Percentiles rank a stretch among this genome's conserved stretches.
phyloP scores from a whole-genome alignment of 2,113 vertebrate species.

The Malurus melanocephalus region DNA sequence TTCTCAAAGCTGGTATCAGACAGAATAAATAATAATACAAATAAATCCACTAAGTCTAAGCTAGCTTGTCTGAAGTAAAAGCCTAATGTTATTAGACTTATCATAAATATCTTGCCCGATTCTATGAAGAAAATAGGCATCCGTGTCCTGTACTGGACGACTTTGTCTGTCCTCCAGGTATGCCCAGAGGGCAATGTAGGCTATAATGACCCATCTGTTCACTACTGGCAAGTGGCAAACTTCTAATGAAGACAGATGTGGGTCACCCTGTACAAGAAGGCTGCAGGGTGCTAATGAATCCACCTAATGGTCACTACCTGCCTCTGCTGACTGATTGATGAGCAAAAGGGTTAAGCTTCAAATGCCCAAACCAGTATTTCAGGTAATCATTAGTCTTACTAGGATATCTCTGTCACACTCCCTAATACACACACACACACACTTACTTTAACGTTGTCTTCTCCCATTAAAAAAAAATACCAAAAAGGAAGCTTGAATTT shows the following conservation, averaged over 20 bases:
- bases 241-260: slow-evolving; percentile 87
- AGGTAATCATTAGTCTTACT: slow-evolving; percentile 66
- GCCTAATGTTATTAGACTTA: not conserved
- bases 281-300: slow-evolving; percentile 80
- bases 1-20: not conserved
- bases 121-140: slow-evolving; percentile 31
- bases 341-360: slow-evolving; percentile 71
- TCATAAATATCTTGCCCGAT: not conserved
- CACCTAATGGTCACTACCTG: slow-evolving; percentile 81
- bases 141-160: slow-evolving; percentile 50
- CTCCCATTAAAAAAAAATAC: not conserved
- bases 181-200: slow-evolving; percentile 71
- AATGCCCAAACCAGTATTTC: slow-evolving; percentile 67
- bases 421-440: not conserved
- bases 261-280: slow-evolving; percentile 70
- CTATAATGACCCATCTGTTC: slow-evolving; percentile 85
- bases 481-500: not conserved
- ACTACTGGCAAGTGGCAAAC: slow-evolving; percentile 72
- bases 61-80: not conserved
- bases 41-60: not conserved
- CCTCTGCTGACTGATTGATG: slow-evolving; percentile 76
- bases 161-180: slow-evolving; percentile 78
- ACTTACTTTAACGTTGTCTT: slow-evolving; percentile 25
- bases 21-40: not conserved
- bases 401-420: slow-evolving; percentile 31